These are phyloP conservation scores for Dolichotis patagonum DNA, from an alignment of 2,113 vertebrate species.

Conservation along the genomic window DNA sequence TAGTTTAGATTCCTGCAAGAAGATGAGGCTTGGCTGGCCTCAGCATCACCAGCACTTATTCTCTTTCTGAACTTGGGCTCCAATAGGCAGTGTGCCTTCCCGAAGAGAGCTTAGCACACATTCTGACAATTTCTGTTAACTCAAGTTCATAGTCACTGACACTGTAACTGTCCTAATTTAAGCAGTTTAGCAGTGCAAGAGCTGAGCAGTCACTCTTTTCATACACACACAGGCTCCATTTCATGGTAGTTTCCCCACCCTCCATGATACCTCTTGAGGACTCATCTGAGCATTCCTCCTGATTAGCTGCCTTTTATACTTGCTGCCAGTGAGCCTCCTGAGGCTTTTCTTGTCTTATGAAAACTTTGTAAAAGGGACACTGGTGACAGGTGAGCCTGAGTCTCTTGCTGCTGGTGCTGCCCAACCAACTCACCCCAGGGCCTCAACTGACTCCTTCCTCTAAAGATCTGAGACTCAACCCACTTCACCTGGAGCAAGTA, in stretches of 20 bases:
- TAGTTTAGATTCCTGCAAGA: not conserved
- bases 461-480: too few species aligned
- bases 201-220: too few species aligned
- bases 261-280: not conserved
- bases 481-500: not conserved
- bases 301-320: not conserved
- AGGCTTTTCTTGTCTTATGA: not conserved
- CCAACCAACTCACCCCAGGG: too few species aligned
- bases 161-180: not conserved
- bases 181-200: not conserved
- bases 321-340: not conserved
- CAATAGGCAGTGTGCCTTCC: not conserved
- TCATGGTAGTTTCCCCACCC: too few species aligned
- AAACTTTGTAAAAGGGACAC: not conserved
- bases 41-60: not conserved
- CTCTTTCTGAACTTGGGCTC: not conserved
- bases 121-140: not conserved
- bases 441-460: not conserved
- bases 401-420: not conserved
- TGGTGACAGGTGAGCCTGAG: not conserved
- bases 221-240: too few species aligned
- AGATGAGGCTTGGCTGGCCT: rapidly evolving
- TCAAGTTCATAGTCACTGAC: not conserved
- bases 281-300: not conserved
- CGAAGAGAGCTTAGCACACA: not conserved